These are phyloP conservation scores for Castor canadensis DNA, from an alignment of 2,113 vertebrate genomes.

Conservation along the genomic window DNA sequence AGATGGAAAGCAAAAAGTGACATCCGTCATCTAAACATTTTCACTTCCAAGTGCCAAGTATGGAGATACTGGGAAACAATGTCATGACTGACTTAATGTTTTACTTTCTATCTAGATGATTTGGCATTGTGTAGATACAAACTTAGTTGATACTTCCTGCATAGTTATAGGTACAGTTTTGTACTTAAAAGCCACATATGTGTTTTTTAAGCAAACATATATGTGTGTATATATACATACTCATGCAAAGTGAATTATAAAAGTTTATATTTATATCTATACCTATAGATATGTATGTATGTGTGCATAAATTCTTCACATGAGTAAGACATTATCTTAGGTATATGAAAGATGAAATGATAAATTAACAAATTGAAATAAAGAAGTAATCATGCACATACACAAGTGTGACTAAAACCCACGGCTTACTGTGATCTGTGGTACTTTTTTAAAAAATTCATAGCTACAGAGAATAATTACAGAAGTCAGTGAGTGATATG, in stretches of 20 bases:
- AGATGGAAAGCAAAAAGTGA: constrained; percentile 61
- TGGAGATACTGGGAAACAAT: constrained; percentile 52
- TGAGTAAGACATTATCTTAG: not conserved
- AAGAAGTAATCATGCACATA: not conserved
- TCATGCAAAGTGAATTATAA: no score
- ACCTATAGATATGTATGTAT: not conserved
- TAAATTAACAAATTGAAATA: not conserved
- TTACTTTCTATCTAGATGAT: constrained; percentile 67
- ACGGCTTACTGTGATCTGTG: not conserved
- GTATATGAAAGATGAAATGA: not conserved
- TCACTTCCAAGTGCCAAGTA: constrained; percentile 54
- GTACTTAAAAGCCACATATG: not conserved
- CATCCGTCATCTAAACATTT: constrained; percentile 70
- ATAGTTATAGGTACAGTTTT: not conserved
- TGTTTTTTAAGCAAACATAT: not conserved
- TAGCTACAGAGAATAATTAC: not conserved
- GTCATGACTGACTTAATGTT: constrained; percentile 48
- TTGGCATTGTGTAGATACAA: not conserved
- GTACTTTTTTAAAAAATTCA: not conserved
- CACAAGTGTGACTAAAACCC: not conserved
- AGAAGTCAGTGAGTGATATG: not conserved
- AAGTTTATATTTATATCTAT: no score
- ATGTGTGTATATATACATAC: not conserved
- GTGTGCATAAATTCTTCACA: not conserved
- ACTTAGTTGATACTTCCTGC: not conserved